A percentile compares a stretch with the other conserved stretches of the same genome.
phyloP scores from a whole-genome alignment of 1,140 invertebrate genomes.

The Drosophila orena region DNA sequence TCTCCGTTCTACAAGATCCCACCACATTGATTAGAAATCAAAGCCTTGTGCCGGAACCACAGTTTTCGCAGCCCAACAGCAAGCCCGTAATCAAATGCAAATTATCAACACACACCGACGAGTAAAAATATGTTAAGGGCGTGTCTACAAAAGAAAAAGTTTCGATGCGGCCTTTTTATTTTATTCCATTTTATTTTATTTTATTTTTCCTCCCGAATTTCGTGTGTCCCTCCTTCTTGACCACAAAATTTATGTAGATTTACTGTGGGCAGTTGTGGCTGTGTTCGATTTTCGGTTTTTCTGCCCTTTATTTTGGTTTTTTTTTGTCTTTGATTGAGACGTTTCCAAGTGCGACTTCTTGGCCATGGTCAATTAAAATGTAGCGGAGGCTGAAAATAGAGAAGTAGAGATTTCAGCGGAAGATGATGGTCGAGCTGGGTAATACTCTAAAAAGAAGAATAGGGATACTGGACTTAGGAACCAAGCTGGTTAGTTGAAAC shows the following conservation, averaged over 20 bases:
- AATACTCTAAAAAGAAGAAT: constrained; percentile 8
- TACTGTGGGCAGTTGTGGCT: constrained; percentile 64
- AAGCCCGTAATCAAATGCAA: constrained; percentile 75
- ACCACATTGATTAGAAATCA: constrained; percentile 67
- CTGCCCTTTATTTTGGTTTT: constrained; percentile 12
- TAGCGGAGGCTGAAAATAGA: constrained; percentile 6
- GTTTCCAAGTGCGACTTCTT: constrained; percentile 80
- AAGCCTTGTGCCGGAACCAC: constrained; percentile 73
- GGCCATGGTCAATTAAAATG: constrained; percentile 75
- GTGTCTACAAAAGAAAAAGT: constrained; percentile 76
- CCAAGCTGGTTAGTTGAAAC: too few relatives aligned
- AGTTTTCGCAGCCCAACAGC: constrained; percentile 61
- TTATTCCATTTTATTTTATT: constrained; percentile 45
- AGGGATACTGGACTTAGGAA: too few relatives aligned
- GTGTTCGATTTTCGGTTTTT: constrained; percentile 17
- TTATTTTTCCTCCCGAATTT: constrained; percentile 21
- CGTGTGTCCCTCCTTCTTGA: constrained; percentile 5
- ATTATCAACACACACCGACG: constrained; percentile 66
- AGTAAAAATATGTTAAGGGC: constrained; percentile 42
- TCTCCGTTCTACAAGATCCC: constrained; percentile 68
- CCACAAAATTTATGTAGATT: constrained; percentile 72
- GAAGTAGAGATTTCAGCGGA: background rate
- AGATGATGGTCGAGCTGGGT: background rate
- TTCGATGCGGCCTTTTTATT: constrained; percentile 46
- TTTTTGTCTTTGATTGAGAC: constrained; percentile 63